Evolutionary conservation across 2,888 invertebrate genomes (phyloP), one percentile per base, ranked within the genome.

Genomic region (Drosophila limbata): DNA sequence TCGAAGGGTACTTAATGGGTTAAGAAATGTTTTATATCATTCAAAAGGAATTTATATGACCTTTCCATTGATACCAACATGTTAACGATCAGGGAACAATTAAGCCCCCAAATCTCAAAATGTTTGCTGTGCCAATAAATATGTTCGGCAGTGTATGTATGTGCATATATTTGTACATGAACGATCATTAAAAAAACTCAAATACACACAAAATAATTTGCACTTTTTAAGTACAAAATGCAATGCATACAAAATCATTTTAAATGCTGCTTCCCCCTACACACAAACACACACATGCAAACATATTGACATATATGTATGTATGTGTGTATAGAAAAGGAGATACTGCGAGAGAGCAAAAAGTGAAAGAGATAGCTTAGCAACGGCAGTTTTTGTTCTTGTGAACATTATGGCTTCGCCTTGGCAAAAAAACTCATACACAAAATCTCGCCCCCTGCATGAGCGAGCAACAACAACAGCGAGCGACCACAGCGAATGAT

Each of bases 191-290:
- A 82, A 84, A 73, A 70, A 35, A 76, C 50, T 63, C 48, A 62
- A 44, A 53, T 48, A 65, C 45, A 50, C 42, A 57, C 51, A 44
- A 61, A 78, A 78, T 69, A 72, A 79, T 88, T 83, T 82, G 88
- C 88, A 88, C 80, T 88, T 83, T 84, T 79, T 76, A 69, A 72
- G 82, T 84, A 72, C 81, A 72, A 88, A 83, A 84, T 87, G 82
- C 82, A 83, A 65, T 86, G 84, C 81, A 78, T 61, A 79, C 69
- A 71, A 69, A 68, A 65, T 59, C 64, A 79, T 79, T 64, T 79
- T 64, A 62, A 67, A 79, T 62, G 57, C 52, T 67, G 70, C 70
- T 31, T 56, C 48, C 50, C 45, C 65, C 72, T 13, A 44, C 48
- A 69, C 44, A 19, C 61, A 42, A 9, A 44, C 48, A 75, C 44